These are phyloP conservation scores for Creontiades dilutus DNA, from an alignment of 2,888 invertebrate genomes.

Conservation along the genomic window DNA sequence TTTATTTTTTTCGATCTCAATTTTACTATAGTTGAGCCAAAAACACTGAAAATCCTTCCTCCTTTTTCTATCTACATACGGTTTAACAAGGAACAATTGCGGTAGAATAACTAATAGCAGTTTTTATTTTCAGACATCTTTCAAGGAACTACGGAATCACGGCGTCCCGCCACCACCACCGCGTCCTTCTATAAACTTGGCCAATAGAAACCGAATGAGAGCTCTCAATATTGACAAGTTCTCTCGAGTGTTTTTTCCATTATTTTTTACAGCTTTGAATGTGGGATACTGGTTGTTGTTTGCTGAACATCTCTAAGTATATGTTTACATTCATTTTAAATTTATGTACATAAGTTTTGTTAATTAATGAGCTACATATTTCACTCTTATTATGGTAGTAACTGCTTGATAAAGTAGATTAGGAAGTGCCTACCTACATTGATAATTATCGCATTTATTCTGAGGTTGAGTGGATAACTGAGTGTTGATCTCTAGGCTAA, in stretches of 20 bases:
- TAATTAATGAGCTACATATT: neutral
- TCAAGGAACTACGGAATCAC: constrained; percentile 78
- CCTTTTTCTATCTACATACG: no score
- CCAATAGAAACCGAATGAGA: constrained; percentile 82
- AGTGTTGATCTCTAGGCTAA: no score
- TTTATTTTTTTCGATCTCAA: no score
- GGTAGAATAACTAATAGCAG: no score
- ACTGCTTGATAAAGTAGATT: no score
- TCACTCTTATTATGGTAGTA: neutral
- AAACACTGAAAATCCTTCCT: no score
- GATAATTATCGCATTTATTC: no score
- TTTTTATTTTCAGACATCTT: constrained; percentile 48
- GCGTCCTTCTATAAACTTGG: constrained; percentile 76
- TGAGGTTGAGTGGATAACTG: no score
- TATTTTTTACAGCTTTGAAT: constrained; percentile 85
- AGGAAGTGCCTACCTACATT: no score
- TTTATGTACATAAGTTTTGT: neutral
- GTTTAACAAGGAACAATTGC: no score
- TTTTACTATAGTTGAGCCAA: no score
- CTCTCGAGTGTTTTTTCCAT: constrained; percentile 86
- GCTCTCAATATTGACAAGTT: constrained; percentile 86
- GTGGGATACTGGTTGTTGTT: constrained; percentile 87
- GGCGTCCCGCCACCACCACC: constrained; percentile 77
- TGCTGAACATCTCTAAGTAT: constrained; percentile 81
- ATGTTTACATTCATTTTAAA: neutral